Conservation (phyloP, 2,888 invertebrate genomes). For the Melinopterus prodromus region DNA sequence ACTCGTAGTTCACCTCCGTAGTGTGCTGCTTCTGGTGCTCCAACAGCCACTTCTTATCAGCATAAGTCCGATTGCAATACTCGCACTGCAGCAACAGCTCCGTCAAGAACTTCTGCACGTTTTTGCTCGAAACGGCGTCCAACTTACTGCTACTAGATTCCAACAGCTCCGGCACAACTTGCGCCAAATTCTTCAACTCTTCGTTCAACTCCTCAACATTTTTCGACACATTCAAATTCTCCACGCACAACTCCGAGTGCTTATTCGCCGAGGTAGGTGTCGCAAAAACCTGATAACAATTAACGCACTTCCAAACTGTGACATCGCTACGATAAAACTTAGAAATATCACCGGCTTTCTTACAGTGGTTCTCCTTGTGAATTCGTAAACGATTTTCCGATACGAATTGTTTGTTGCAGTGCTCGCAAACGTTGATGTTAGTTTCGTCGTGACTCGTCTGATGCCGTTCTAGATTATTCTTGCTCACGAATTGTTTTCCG, state of each 20-base stretch:
- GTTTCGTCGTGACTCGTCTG: constrained; percentile 55
- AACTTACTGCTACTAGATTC: constrained; percentile 28
- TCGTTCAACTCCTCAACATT: constrained; percentile 29
- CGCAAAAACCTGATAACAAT: constrained; percentile 59
- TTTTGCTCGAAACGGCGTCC: constrained; percentile 32
- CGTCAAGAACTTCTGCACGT: constrained; percentile 56
- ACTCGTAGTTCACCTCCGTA: constrained; percentile 60
- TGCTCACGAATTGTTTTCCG: constrained; percentile 58
- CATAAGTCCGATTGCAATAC: constrained; percentile 68
- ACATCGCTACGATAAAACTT: constrained; percentile 61
- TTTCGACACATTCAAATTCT: constrained; percentile 41
- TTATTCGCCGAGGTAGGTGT: constrained; percentile 52
- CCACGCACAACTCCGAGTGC: constrained; percentile 51
- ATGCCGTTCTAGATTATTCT: constrained; percentile 58
- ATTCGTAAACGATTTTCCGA: constrained; percentile 59
- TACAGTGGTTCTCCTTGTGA: constrained; percentile 61
- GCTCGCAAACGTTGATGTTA: constrained; percentile 57
- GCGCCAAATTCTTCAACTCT: constrained; percentile 39
- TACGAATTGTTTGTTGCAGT: constrained; percentile 60
- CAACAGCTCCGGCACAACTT: constrained; percentile 34
- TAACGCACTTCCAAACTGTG: constrained; percentile 59
- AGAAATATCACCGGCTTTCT: constrained; percentile 58
- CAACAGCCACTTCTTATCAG: constrained; percentile 62
- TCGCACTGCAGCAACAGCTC: constrained; percentile 66
- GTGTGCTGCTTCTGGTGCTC: constrained; percentile 60